These are phyloP conservation scores for Cossypha dichroa DNA, from an alignment of 2,797 vertebrate genomes.

Conservation along the genomic window DNA sequence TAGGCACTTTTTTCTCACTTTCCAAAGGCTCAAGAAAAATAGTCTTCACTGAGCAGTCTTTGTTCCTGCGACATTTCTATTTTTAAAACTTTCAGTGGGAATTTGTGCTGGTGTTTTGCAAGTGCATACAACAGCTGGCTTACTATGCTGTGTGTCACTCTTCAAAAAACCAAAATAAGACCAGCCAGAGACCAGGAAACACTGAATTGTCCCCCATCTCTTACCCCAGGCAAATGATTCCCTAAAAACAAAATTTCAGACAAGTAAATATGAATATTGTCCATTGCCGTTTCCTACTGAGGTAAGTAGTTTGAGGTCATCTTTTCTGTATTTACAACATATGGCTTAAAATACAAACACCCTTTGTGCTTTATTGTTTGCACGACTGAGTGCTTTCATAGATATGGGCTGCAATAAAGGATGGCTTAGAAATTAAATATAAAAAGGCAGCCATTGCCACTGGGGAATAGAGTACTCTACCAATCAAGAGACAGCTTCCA, in stretches of 20 bases:
- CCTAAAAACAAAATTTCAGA: background rate
- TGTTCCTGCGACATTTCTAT: background rate
- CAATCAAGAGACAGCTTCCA: background rate
- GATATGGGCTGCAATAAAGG: background rate
- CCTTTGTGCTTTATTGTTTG: slow-evolving; percentile 26
- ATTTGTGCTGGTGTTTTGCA: background rate
- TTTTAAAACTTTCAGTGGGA: background rate
- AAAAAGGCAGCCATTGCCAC: slow-evolving; percentile 56
- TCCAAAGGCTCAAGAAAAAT: background rate
- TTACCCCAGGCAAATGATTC: background rate
- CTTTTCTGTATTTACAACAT: slow-evolving; percentile 1
- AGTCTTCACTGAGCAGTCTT: background rate
- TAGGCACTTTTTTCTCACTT: background rate
- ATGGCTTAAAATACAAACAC: slow-evolving; percentile 34
- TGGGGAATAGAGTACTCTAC: slow-evolving; percentile 52
- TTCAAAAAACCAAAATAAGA: background rate
- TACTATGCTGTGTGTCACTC: background rate
- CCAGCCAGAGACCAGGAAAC: background rate
- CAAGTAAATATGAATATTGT: background rate
- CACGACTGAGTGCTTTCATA: slow-evolving; percentile 50
- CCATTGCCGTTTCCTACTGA: background rate
- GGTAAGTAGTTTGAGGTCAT: slow-evolving; percentile 54
- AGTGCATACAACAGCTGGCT: background rate
- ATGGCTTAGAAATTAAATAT: slow-evolving; percentile 36
- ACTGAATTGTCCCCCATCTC: background rate